These are phyloP conservation scores for Cnemophilus loriae DNA, from an alignment of 2,113 vertebrate genomes.

Conservation along the genomic window DNA sequence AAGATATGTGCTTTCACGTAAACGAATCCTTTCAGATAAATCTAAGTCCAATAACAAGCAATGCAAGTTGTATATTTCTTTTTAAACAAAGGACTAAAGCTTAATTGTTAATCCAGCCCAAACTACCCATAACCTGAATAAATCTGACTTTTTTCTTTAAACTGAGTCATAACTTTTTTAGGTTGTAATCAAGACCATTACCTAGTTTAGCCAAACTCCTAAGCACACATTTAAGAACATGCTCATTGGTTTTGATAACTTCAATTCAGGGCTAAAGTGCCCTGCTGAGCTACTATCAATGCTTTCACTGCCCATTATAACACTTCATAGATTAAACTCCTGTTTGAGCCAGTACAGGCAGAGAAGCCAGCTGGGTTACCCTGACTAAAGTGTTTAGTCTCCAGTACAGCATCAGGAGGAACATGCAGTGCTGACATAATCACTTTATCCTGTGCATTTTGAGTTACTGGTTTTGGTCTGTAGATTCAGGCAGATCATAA, in stretches of 20 bases:
- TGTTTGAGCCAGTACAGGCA: not conserved
- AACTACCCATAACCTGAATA: not conserved
- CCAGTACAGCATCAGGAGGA: not conserved
- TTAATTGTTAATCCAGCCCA: not conserved
- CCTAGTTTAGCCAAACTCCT: not conserved
- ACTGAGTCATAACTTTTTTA: not conserved
- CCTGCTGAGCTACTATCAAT: not conserved
- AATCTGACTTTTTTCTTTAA: not conserved
- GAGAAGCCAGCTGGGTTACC: not conserved
- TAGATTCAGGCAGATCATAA: not conserved
- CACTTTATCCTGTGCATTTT: not conserved
- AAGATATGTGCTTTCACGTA: not conserved
- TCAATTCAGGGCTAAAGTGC: not conserved
- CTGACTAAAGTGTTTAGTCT: not conserved
- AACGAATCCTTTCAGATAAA: not conserved
- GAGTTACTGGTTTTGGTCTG: not conserved
- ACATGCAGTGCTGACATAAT: not conserved
- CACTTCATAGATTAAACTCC: not conserved
- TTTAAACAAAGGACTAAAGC: not conserved
- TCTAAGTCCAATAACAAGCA: not conserved
- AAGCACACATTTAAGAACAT: not conserved
- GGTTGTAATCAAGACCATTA: not conserved
- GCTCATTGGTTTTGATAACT: not conserved
- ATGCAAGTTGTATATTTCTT: not conserved
- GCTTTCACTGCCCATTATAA: not conserved